These are phyloP conservation scores for Diaphora mendica DNA, from an alignment of 2,888 invertebrate genomes.

Conservation along the genomic window DNA sequence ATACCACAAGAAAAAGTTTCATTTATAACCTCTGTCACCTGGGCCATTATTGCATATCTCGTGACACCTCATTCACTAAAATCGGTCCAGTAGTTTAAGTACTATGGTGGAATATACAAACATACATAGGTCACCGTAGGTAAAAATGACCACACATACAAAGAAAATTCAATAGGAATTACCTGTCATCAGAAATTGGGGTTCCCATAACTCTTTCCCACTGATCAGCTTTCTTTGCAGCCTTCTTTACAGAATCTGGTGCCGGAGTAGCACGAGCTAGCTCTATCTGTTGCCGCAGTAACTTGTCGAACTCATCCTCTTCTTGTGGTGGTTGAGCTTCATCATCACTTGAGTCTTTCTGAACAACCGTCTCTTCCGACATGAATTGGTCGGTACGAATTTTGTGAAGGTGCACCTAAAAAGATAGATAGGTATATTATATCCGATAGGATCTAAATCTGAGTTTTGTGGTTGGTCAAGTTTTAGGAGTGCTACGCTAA, in stretches of 20 bases:
- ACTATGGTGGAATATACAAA: too few species aligned
- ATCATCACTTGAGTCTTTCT: slow-evolving; percentile 80
- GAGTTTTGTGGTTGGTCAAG: too few species aligned
- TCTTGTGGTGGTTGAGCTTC: slow-evolving; percentile 71
- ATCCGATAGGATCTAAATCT: background rate
- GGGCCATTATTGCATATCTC: too few species aligned
- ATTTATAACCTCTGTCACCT: too few species aligned
- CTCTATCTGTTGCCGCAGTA: slow-evolving; percentile 88
- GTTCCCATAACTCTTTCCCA: slow-evolving; percentile 37
- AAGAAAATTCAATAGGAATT: too few species aligned
- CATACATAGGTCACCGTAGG: too few species aligned
- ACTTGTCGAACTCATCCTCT: slow-evolving; percentile 88
- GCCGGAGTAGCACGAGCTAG: slow-evolving; percentile 81
- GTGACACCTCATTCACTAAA: too few species aligned
- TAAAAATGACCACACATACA: too few species aligned
- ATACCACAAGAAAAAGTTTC: too few species aligned
- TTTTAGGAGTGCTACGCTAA: too few species aligned
- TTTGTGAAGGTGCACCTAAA: slow-evolving; percentile 88
- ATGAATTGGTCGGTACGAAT: slow-evolving; percentile 88
- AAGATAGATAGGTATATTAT: background rate
- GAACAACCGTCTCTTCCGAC: slow-evolving; percentile 76
- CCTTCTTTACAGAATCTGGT: slow-evolving; percentile 64
- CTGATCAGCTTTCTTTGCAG: slow-evolving; percentile 8
- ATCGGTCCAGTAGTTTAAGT: too few species aligned
- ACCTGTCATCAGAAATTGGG: slow-evolving; percentile 36